These are phyloP conservation scores for Enteromius trimaculatus DNA, from an alignment of 2,797 vertebrate genomes.

Conservation along the genomic window DNA sequence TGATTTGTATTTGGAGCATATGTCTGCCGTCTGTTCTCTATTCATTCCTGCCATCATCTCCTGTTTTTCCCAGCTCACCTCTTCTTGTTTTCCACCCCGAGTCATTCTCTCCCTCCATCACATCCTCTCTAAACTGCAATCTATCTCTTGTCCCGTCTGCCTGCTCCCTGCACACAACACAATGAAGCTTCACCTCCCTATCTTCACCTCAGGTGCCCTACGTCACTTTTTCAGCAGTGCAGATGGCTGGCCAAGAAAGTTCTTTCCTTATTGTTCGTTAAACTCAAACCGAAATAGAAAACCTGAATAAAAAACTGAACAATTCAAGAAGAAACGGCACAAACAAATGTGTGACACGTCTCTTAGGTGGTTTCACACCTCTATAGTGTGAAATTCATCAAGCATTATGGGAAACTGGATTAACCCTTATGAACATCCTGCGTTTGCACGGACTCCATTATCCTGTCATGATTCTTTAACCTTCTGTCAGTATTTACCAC, in stretches of 20 bases:
- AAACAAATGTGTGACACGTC: neutral
- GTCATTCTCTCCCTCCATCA: conserved; percentile 10
- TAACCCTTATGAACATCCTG: conserved; percentile 29
- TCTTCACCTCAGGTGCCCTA: conserved; percentile 7
- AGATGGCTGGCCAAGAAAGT: neutral
- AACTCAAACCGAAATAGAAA: neutral
- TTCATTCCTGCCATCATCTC: conserved; percentile 26
- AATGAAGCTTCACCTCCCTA: neutral
- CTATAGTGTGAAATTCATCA: neutral
- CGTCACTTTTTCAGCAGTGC: neutral
- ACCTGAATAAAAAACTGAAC: neutral
- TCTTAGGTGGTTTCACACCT: neutral
- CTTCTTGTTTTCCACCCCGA: conserved; percentile 21
- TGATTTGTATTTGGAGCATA: conserved; percentile 71
- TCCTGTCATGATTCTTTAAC: conserved; percentile 17
- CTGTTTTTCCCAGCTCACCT: conserved; percentile 11
- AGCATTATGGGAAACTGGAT: conserved; percentile 22
- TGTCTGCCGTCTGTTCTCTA: conserved; percentile 60
- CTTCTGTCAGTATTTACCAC: conserved; percentile 20
- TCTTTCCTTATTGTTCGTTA: neutral
- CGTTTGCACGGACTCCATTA: neutral
- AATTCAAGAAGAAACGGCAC: neutral
- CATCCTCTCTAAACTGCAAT: conserved; percentile 23
- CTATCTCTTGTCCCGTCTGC: conserved; percentile 35
- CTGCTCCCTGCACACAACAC: neutral